Evolutionary conservation across 2,113 vertebrate genomes (phyloP), one percentile per base, ranked within the genome.

Genomic region (Ameiurus melas): DNA sequence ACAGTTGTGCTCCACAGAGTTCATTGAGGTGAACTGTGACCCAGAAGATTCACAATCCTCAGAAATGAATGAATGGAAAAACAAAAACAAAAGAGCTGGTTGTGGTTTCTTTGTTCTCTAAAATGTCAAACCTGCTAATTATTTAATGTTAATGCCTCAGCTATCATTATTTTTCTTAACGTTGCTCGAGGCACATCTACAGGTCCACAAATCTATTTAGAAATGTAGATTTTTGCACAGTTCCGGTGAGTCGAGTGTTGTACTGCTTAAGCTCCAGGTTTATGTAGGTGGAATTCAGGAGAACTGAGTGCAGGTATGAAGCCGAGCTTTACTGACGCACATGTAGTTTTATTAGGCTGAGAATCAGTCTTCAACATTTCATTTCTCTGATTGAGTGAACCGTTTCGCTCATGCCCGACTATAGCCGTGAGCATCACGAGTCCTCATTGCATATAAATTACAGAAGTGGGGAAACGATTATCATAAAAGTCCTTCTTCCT

Each of bases 391-490:
- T 93, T 94, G 94, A 93, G 93, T 89, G 84, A 89, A 64, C 79
- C 92, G 79, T 90, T 91, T 91, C 30, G 60, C 81, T 53, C 85
- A 30, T 43, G 64, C 92, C 86, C 88, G 73, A 92, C 95, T 94
- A 93, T 94, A 91, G 89, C 94, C 90, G 84, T 92, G 83, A 94
- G 95, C 93, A 3, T 71, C 75, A 16, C 17, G 27, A 85, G 90
- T 92, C 94, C 95, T 95, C 92, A 94, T 94, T 94, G 94, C 95
- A 91, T 93, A 94, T 93, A 95, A 95, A 96, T 93, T 90, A 94
- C 93, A 83, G 79, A 94, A 95, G 93, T 93, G 94, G 93, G 93
- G 93, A 95, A 93, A 94, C 85, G 89, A 94, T 94, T 95, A 94
- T 88, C 92, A 92, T 94, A 93, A 93, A 94, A 95, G 94, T 94